Evolutionary conservation across 2,888 invertebrate species (phyloP).

Genomic region (Muschampia staudingeri): DNA sequence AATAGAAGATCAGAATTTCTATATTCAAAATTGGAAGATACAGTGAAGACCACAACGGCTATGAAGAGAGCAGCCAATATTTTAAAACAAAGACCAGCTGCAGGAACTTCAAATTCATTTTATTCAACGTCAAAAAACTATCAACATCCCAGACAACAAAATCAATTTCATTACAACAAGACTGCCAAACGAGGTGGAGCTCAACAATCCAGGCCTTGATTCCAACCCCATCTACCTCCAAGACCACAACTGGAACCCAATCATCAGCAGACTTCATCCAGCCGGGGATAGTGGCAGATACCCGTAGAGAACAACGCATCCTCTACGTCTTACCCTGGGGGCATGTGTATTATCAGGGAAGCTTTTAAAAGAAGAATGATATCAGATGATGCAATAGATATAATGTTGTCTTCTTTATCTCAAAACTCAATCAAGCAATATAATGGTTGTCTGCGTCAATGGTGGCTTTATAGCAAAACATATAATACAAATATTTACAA

Average conservation of each 20-base stretch:
- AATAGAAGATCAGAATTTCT: slow-evolving; percentile 9
- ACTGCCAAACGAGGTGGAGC: neutral
- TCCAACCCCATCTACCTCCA: neutral
- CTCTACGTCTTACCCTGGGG: slow-evolving; percentile 3
- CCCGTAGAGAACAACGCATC: neutral
- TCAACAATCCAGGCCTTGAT: neutral
- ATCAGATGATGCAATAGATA: neutral
- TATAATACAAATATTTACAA: neutral
- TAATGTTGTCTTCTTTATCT: neutral
- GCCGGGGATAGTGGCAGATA: neutral
- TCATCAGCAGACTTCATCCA: neutral
- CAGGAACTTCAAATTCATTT: neutral
- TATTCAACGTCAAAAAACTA: slow-evolving; percentile 3
- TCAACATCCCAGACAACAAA: neutral
- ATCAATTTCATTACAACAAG: neutral
- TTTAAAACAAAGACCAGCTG: neutral
- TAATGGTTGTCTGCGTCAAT: neutral
- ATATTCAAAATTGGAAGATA: neutral
- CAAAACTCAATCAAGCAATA: slow-evolving; percentile 2
- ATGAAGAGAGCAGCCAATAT: slow-evolving; percentile 5
- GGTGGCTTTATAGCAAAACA: neutral
- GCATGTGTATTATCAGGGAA: slow-evolving; percentile 2
- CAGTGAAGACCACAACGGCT: neutral
- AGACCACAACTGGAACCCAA: neutral
- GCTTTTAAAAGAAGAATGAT: slow-evolving; percentile 9